phyloP scores from a whole-genome alignment of 2,888 invertebrate genomes.

The Mythimna ferrago region DNA sequence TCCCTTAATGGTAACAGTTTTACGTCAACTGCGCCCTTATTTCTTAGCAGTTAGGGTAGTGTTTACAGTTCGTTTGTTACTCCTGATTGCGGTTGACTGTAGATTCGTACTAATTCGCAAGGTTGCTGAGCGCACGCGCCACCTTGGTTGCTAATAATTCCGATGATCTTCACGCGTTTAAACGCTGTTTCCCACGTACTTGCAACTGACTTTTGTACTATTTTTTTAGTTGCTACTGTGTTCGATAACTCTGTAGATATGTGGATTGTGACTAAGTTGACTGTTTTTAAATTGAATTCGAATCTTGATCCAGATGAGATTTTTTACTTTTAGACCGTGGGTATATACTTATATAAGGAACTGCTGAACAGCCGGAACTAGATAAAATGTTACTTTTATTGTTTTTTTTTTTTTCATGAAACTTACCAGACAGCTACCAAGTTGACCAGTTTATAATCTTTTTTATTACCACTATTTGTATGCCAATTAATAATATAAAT shows the following conservation, averaged over 20 bases:
- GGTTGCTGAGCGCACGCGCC: conserved; percentile 83
- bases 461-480: neutral
- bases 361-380: neutral
- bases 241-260: neutral
- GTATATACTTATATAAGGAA: no score
- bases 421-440: neutral
- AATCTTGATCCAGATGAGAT: neutral
- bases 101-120: conserved; percentile 80
- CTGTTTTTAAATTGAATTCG: neutral
- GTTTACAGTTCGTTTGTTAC: conserved; percentile 6
- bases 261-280: neutral
- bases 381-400: neutral
- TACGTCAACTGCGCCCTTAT: conserved; percentile 4
- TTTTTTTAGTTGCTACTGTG: conserved; percentile 41
- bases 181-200: conserved; percentile 79
- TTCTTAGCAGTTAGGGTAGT: conserved; percentile 17
- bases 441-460: neutral
- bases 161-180: conserved; percentile 83
- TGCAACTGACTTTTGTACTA: conserved; percentile 59
- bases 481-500: no score
- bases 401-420: neutral
- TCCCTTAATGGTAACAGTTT: neutral
- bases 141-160: conserved; percentile 85
- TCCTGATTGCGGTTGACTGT: conserved; percentile 30
- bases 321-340: neutral